Evolutionary conservation across 2,797 vertebrate genomes (phyloP), one percentile per base, ranked within the genome.

Genomic region (Aphelocoma californica): DNA sequence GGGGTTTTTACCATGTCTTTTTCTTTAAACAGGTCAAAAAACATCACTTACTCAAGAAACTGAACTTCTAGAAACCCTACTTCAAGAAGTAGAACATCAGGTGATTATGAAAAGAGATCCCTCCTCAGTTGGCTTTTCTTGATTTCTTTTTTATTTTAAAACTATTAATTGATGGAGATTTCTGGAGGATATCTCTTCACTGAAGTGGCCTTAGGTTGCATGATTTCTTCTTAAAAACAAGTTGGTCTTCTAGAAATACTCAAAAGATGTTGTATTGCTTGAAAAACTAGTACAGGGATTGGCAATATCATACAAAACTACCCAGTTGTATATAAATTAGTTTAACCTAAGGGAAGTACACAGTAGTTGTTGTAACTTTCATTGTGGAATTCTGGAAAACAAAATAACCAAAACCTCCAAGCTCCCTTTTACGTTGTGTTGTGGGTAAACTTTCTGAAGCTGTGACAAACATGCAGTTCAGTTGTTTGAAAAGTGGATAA

Each of bases 1-100:
- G 48, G 14, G 0, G 2, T 48, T 42, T 81, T 40, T 12, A 62
- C 17, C 12, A 15, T 31, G 7, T 25, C 1, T 73, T 86, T 86
- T 9, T 88, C 69, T 95, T 91, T 87, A 88, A 97, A 97, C 96
- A 99, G 99, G 99, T 96, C 99, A 99, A 97, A 99, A 99, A 97
- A 99, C 99, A 54, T 99, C 99, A 11, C 98, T 99, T 93, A 99
- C 99, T 73, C 99, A 99, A 97, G 99, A 99, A 98, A 99, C 99
- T 0, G 99, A 99, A 95, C 98, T 99, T 91, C 97, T 99, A 94
- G 99, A 99, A 97, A 99, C 99, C 74, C 98, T 99, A 34, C 98
- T 99, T 95, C 99, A 99, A 95, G 99, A 99, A 97, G 99, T 99
- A 60, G 99, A 99, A 80, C 99, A 99, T 97, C 99, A 99, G 99